Conservation (phyloP, 2,888 invertebrate genomes). For the Plagodis pulveraria region DNA sequence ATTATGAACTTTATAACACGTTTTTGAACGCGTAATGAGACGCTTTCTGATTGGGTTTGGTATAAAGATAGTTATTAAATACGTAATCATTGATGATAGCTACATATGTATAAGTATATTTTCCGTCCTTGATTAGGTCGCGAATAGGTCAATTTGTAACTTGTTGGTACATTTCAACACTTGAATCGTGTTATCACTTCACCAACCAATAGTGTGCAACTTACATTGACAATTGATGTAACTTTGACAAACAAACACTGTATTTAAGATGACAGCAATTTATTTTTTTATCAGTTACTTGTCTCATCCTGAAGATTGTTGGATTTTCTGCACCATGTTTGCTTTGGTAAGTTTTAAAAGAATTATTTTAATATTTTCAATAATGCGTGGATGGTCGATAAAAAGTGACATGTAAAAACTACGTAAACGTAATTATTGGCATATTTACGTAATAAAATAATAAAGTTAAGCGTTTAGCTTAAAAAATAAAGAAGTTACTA, state of each 20-base stretch:
- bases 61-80: no score
- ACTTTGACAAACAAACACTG: conserved; percentile 64
- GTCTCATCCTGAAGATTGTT: conserved; percentile 28
- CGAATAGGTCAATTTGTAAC: conserved; percentile 44
- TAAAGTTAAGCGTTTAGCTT: no score
- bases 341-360: conserved; percentile 57
- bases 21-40: no score
- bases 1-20: no score
- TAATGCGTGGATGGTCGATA: neutral
- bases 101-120: no score
- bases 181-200: conserved; percentile 73
- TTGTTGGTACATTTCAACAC: conserved; percentile 54
- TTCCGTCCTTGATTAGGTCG: neutral
- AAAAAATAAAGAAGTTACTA: no score
- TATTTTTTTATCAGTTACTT: conserved; percentile 52
- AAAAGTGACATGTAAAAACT: no score
- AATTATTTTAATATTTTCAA: neutral
- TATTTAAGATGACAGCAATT: conserved; percentile 67
- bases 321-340: conserved; percentile 52
- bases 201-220: conserved; percentile 44
- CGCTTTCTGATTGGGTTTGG: no score
- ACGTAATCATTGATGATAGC: no score
- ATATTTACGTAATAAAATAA: no score
- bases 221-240: conserved; percentile 58
- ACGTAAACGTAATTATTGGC: no score